Evolutionary conservation across 2,888 invertebrate species (phyloP).

Genomic region (Melieria omissa): DNA sequence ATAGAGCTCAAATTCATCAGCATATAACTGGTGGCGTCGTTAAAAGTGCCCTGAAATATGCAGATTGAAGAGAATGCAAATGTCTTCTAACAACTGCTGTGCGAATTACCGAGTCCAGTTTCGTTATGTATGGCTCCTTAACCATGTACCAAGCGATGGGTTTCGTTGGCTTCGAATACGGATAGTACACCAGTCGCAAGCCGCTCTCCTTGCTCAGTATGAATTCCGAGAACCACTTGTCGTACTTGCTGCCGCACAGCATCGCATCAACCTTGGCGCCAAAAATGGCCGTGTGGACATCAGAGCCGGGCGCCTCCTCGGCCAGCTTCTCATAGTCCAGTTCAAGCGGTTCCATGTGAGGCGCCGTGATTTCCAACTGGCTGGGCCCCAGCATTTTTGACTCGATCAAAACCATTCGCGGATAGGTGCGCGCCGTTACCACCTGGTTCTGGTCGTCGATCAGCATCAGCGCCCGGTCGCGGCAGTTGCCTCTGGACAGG

Average conservation of each 20-base stretch:
- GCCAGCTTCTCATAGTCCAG: slow-evolving; percentile 64
- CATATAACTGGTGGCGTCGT: slow-evolving; percentile 77
- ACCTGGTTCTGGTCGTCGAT: slow-evolving; percentile 55
- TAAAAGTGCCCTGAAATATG: slow-evolving; percentile 69
- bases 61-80: too few relatives aligned
- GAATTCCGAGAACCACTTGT: slow-evolving; percentile 77
- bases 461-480: slow-evolving; percentile 62
- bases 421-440: slow-evolving; percentile 60
- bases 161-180: slow-evolving; percentile 65
- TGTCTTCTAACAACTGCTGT: too few relatives aligned
- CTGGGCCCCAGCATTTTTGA: slow-evolving; percentile 59
- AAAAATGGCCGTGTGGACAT: slow-evolving; percentile 70
- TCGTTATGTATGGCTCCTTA: slow-evolving; percentile 51
- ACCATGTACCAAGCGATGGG: slow-evolving; percentile 53
- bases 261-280: slow-evolving; percentile 71
- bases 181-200: slow-evolving; percentile 73
- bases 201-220: slow-evolving; percentile 67
- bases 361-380: slow-evolving; percentile 70
- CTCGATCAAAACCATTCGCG: slow-evolving; percentile 56
- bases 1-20: slow-evolving; percentile 76
- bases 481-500: slow-evolving; percentile 50
- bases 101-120: slow-evolving; percentile 53
- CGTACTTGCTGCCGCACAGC: slow-evolving; percentile 79
- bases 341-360: slow-evolving; percentile 69
- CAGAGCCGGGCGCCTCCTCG: slow-evolving; percentile 47